phyloP scores from a whole-genome alignment of 2,797 vertebrate genomes.

The Neosalanx taihuensis region DNA sequence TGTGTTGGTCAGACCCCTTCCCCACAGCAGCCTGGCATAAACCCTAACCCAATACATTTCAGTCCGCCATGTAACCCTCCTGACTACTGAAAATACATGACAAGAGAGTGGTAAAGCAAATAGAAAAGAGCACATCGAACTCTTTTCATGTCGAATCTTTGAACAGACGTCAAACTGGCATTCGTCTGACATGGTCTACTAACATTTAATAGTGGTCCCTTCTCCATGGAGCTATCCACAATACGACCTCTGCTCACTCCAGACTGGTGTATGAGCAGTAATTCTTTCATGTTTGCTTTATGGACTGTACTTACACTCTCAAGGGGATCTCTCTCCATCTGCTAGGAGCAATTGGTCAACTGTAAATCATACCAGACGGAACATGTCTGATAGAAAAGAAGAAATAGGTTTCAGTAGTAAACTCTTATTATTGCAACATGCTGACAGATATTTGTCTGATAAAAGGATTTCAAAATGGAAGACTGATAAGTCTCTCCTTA shows the following conservation, averaged over 20 bases:
- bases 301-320: constrained; percentile 24
- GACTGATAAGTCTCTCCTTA: background rate
- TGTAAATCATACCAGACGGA: constrained; percentile 22
- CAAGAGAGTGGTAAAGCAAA: background rate
- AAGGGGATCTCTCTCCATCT: constrained; percentile 21
- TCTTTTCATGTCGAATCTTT: background rate
- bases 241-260: constrained; percentile 6
- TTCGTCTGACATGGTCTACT: background rate
- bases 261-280: constrained; percentile 6
- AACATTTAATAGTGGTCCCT: too few relatives aligned
- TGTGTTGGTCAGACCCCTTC: background rate
- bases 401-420: background rate
- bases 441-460: background rate
- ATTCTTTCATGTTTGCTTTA: constrained; percentile 39
- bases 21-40: background rate
- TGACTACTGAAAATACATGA: background rate
- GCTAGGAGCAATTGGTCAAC: constrained; percentile 16
- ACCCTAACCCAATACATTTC: background rate
- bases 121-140: background rate
- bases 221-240: background rate
- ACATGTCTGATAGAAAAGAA: constrained; percentile 6
- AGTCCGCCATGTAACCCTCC: too few relatives aligned
- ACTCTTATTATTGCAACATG: constrained; percentile 2
- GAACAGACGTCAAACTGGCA: background rate
- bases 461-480: background rate